Evolutionary conservation across 1,140 invertebrate genomes (phyloP).

Genomic region (Brachionus rotundiformis): DNA sequence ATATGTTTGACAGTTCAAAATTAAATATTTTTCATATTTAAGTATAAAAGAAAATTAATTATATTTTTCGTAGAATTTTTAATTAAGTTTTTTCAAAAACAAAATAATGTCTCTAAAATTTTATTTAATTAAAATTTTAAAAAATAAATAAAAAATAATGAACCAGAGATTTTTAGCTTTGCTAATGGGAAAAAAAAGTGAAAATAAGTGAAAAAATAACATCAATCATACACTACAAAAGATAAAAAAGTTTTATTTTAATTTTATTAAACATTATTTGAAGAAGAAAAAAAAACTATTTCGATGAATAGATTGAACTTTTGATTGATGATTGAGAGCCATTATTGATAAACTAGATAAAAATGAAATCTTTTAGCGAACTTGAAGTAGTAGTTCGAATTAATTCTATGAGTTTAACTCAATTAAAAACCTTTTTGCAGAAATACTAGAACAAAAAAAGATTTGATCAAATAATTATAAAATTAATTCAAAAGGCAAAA

Average conservation of each 20-base stretch:
- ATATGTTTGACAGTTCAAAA: too few species aligned
- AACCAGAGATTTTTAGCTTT: slow-evolving; percentile 25
- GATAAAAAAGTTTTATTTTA: not conserved
- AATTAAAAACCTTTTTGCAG: not conserved
- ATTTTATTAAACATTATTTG: not conserved
- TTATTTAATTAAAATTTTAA: slow-evolving; percentile 8
- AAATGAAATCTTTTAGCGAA: not conserved
- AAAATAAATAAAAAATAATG: slow-evolving; percentile 15
- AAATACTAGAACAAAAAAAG: not conserved
- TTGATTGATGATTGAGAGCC: slow-evolving; percentile 41
- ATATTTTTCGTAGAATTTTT: not conserved
- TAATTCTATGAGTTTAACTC: not conserved
- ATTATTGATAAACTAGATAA: not conserved
- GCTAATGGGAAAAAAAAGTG: not conserved
- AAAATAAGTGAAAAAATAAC: not conserved
- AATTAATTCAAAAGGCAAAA: not conserved
- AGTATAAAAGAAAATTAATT: not conserved
- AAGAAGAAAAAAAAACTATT: not conserved
- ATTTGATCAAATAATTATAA: not conserved
- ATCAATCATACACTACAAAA: slow-evolving; percentile 28
- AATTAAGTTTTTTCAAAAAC: not conserved
- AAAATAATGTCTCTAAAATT: not conserved
- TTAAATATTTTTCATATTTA: too few species aligned
- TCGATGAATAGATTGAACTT: not conserved
- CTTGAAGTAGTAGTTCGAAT: not conserved